These are phyloP conservation scores for Ceyx cyanopectus DNA, from an alignment of 2,113 vertebrate species.

Conservation along the genomic window DNA sequence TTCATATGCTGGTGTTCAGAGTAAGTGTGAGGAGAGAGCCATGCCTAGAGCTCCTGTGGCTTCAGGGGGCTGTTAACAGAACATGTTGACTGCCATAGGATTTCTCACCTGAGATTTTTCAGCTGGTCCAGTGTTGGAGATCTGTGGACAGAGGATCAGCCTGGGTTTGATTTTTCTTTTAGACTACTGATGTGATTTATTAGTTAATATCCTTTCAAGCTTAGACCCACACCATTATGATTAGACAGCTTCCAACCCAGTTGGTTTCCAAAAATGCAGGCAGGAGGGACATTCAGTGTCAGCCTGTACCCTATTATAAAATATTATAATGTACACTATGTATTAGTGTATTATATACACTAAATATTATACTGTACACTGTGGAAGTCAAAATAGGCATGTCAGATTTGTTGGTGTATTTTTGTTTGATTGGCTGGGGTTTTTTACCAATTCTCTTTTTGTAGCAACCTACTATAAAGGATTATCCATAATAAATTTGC, in stretches of 20 bases:
- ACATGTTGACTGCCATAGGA: not conserved
- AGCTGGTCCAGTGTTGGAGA: rapidly evolving
- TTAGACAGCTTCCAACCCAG: not conserved
- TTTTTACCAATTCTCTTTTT: not conserved
- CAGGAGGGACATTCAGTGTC: not conserved
- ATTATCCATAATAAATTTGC: not conserved
- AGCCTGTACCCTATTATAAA: not conserved
- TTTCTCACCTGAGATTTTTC: not conserved
- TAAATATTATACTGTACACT: not conserved
- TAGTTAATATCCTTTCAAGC: not conserved
- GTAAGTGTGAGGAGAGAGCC: not conserved
- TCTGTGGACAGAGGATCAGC: not conserved
- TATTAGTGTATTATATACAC: no score
- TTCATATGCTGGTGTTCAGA: not conserved
- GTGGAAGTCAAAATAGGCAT: not conserved
- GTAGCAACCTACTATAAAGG: not conserved
- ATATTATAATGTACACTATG: not conserved
- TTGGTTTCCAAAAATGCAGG: not conserved
- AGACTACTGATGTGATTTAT: not conserved
- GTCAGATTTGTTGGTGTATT: no score
- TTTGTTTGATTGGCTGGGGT: not conserved
- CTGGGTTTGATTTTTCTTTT: not conserved
- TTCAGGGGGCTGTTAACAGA: not conserved
- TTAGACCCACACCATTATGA: not conserved
- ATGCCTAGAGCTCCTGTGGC: not conserved